Percentiles rank a stretch among this genome's conserved stretches.
These are phyloP conservation scores for Muschampia staudingeri DNA, from an alignment of 2,888 invertebrate genomes.

Conservation along the genomic window DNA sequence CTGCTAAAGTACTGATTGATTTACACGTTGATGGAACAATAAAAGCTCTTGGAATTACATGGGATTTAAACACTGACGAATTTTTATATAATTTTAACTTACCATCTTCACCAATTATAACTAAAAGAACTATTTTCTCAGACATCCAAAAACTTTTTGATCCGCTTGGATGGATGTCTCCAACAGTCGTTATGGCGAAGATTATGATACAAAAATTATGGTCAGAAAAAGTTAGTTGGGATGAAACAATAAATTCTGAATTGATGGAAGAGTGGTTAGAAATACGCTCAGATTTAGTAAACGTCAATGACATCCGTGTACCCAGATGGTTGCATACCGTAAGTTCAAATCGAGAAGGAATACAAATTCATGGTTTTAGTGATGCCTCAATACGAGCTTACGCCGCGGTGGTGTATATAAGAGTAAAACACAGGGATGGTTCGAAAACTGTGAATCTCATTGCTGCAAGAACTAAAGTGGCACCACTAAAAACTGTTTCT, in stretches of 20 bases:
- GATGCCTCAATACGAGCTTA: conserved; percentile 39
- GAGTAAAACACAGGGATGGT: background rate
- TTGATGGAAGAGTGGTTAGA: conserved; percentile 22
- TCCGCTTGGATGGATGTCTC: conserved; percentile 47
- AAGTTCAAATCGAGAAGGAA: background rate
- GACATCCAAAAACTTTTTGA: conserved; percentile 48
- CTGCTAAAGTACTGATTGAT: conserved; percentile 44
- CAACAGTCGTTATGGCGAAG: conserved; percentile 41
- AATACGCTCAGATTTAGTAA: conserved; percentile 23
- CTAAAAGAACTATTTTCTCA: conserved; percentile 58
- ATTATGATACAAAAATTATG: conserved; percentile 52
- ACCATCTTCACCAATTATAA: conserved; percentile 37
- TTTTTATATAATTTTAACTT: conserved; percentile 58
- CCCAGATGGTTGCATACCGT: conserved; percentile 12
- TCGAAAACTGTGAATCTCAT: conserved; percentile 39
- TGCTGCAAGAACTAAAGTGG: conserved; percentile 64
- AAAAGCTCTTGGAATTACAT: conserved; percentile 56
- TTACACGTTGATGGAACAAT: conserved; percentile 56
- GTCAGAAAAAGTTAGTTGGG: conserved; percentile 48
- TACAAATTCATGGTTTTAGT: conserved; percentile 39
- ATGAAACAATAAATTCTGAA: conserved; percentile 32
- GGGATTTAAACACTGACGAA: conserved; percentile 59
- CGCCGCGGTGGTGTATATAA: conserved; percentile 23
- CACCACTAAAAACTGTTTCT: conserved; percentile 65
- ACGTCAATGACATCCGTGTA: conserved; percentile 23